Percentiles rank a stretch among this genome's conserved stretches.
These are phyloP conservation scores for Callipepla californica DNA, from an alignment of 2,113 vertebrate genomes.

Conservation along the genomic window DNA sequence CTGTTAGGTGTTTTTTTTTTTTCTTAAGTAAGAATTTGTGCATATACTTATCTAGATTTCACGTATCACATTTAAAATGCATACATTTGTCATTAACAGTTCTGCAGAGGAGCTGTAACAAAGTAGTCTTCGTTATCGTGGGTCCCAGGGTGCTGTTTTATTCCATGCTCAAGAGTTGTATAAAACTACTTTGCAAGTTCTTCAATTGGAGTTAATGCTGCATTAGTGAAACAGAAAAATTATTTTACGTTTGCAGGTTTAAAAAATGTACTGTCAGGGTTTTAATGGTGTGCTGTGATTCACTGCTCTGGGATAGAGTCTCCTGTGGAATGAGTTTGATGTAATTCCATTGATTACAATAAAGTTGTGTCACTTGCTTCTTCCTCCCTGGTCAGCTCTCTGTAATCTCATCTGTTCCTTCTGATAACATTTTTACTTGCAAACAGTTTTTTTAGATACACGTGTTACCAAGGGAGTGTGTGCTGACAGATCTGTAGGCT, in stretches of 20 bases:
- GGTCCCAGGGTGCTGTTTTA: not conserved
- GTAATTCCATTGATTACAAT: not conserved
- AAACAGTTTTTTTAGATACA: not conserved
- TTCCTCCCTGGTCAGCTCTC: not conserved
- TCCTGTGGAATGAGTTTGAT: not conserved
- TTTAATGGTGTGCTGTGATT: not conserved
- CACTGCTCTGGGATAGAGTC: not conserved
- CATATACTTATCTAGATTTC: not conserved
- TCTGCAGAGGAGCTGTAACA: not conserved
- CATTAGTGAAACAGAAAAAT: not conserved
- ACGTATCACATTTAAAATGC: not conserved
- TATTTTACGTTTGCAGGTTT: not conserved
- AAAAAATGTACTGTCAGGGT: not conserved
- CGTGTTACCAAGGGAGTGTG: not conserved
- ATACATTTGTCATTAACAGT: not conserved
- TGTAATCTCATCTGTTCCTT: not conserved
- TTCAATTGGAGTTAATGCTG: not conserved
- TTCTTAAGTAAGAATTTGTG: not conserved
- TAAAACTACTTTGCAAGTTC: not conserved
- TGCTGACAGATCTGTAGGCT: not conserved
- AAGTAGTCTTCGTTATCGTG: rapidly evolving
- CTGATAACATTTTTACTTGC: conserved; percentile 1
- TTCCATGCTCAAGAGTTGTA: not conserved
- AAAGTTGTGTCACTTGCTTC: not conserved
- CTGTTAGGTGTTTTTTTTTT: not conserved